A percentile compares a stretch with the other conserved stretches of the same genome.
These are phyloP conservation scores for Volucella inflata DNA, from an alignment of 2,888 invertebrate species.

Conservation along the genomic window DNA sequence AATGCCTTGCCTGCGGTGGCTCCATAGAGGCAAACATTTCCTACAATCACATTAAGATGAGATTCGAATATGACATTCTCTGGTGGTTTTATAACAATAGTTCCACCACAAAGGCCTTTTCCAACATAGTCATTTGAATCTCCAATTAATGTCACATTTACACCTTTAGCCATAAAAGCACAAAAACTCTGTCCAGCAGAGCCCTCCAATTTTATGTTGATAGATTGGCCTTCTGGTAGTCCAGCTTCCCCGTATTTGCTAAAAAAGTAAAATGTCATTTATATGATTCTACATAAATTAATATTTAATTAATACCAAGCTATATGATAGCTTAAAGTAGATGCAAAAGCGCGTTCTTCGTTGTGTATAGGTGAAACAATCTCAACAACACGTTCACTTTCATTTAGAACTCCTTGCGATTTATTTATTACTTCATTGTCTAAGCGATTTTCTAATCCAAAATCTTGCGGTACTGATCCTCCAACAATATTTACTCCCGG, in stretches of 20 bases:
- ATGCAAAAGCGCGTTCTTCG: slow-evolving; percentile 95
- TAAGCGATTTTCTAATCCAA: slow-evolving; percentile 92
- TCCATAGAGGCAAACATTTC: slow-evolving; percentile 99
- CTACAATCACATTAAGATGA: slow-evolving; percentile 97
- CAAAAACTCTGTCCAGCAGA: slow-evolving; percentile 99
- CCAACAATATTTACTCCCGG: slow-evolving; percentile 96
- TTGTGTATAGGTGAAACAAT: slow-evolving; percentile 93
- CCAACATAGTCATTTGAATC: slow-evolving; percentile 99
- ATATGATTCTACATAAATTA: background rate
- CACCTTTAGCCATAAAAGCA: slow-evolving; percentile 96
- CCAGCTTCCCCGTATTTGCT: slow-evolving; percentile 95
- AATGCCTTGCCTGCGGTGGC: slow-evolving; percentile 97
- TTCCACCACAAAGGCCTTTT: slow-evolving; percentile 97
- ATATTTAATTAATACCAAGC: slow-evolving; percentile 88
- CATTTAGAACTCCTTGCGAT: slow-evolving; percentile 90
- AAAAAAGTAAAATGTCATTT: slow-evolving; percentile 36
- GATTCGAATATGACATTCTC: slow-evolving; percentile 93
- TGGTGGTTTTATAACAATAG: slow-evolving; percentile 96
- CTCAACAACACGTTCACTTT: slow-evolving; percentile 87
- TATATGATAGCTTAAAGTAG: slow-evolving; percentile 97
- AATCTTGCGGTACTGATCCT: slow-evolving; percentile 93
- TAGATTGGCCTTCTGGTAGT: slow-evolving; percentile 89
- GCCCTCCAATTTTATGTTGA: slow-evolving; percentile 93
- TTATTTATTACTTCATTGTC: slow-evolving; percentile 93
- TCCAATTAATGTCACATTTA: slow-evolving; percentile 95